Percentiles rank a stretch among this genome's conserved stretches.
These are phyloP conservation scores for Stictocephala bisonia DNA, from an alignment of 2,888 invertebrate species.

Conservation along the genomic window DNA sequence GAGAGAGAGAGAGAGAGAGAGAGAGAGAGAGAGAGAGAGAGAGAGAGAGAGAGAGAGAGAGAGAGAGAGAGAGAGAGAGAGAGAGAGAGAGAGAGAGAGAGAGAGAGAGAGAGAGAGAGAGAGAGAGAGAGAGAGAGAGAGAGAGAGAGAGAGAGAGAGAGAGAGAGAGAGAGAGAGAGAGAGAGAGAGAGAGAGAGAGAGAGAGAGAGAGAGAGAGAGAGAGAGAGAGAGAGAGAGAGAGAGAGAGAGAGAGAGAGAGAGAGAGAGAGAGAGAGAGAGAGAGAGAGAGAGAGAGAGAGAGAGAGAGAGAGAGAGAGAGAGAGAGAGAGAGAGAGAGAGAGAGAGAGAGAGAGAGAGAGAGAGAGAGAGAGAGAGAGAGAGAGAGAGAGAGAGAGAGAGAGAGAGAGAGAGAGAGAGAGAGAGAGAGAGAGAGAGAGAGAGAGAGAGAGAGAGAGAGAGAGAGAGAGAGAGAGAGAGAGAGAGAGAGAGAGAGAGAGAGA, in stretches of 20 bases:
- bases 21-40: constrained; percentile 8
- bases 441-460: neutral
- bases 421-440: constrained; percentile 8
- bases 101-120: constrained; percentile 10
- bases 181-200: constrained; percentile 12
- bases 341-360: constrained; percentile 13
- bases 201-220: neutral
- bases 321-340: neutral
- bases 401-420: neutral
- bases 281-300: neutral
- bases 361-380: neutral
- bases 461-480: neutral
- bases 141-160: neutral
- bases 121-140: neutral
- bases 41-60: constrained; percentile 1
- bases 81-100: neutral
- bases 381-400: neutral
- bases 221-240: neutral
- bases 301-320: neutral
- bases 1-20: neutral
- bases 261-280: constrained; percentile 13
- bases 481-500: constrained; percentile 1
- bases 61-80: neutral
- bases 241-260: neutral
- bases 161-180: neutral